Base-by-base conservation (phyloP, 2,113 vertebrate species). In the Suricata suricatta region DNA sequence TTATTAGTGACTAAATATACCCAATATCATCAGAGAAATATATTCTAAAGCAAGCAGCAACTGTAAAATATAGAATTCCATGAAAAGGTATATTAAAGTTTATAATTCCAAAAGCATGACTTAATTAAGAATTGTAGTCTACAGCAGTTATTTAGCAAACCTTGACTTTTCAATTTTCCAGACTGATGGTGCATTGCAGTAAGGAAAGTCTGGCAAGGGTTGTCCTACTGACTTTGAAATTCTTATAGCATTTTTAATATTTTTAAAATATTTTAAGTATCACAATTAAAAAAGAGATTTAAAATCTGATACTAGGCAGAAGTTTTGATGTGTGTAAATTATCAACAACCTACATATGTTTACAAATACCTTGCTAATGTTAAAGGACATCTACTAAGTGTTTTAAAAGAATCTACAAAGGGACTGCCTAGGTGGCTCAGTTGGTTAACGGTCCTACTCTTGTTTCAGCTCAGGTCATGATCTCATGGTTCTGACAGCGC, bases 141-240 rank as follows among this genome's bases (percentile, higher is more conserved):
- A 35, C 57, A 96, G 81, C 23, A 93, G 71, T 90, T 98, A 82
- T 97, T 97, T 96, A 97, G 95, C 95, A 98, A 97, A 98, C 74
- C 60, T 98, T 98, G 97, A 47, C 52, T 97, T 94, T 98, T 96
- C 94, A 98, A 87, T 98, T 99, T 99, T 98, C 96, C 54, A 88
- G 96, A 93, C 63, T 97, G 89, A 84, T 98, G 96, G 94, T 14
- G 98, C 92, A 96, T 76, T 92, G n/a, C 77, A 80, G 8, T 57
- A 38, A 10, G 15, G 92, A 41, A 74, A 95, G 68, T 93, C 90
- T 95, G 57, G 38, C 12, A 95, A 98, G 38, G 63, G 54, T 88
- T 96, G 64, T 91, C 64, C 44, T 86, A 94, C 4, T 92, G 52
- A 84, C 54, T 97, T 97, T 35, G 93, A 97, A 98, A 92, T 97